A percentile compares a stretch with the other conserved stretches of the same genome.
Conservation (phyloP, 2,888 invertebrate genomes). For the Beris chalybata region DNA sequence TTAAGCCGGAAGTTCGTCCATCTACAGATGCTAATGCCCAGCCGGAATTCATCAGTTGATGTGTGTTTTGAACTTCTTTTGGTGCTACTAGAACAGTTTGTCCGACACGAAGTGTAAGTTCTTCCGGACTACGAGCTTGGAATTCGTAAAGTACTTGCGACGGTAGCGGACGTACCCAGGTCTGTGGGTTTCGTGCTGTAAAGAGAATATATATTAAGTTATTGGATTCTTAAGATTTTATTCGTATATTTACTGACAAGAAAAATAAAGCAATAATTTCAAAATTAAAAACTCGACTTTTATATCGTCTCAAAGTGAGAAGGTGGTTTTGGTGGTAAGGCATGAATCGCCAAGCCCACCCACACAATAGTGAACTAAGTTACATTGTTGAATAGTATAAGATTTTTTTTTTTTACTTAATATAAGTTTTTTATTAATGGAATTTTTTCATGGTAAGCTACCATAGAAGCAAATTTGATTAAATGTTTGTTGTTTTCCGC, state of each 20-base stretch:
- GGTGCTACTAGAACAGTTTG: slow-evolving; percentile 83
- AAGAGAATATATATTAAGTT: slow-evolving; percentile 29
- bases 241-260: too few relatives aligned
- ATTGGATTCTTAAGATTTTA: background rate
- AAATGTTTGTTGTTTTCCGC: too few relatives aligned
- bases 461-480: too few relatives aligned
- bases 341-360: too few relatives aligned
- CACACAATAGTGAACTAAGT: too few relatives aligned
- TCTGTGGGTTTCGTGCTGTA: slow-evolving; percentile 66
- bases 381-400: too few relatives aligned
- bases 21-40: slow-evolving; percentile 68
- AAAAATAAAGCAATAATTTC: background rate
- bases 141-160: slow-evolving; percentile 77
- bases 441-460: too few relatives aligned
- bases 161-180: slow-evolving; percentile 69
- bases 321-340: too few relatives aligned
- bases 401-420: too few relatives aligned
- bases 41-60: slow-evolving; percentile 65
- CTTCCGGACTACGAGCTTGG: slow-evolving; percentile 69
- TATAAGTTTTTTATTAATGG: too few relatives aligned
- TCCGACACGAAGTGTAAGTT: slow-evolving; percentile 75
- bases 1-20: slow-evolving; percentile 63
- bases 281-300: background rate
- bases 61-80: slow-evolving; percentile 72
- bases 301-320: too few relatives aligned